phyloP scores from a whole-genome alignment of 2,113 vertebrate genomes.

The Uria aalge region DNA sequence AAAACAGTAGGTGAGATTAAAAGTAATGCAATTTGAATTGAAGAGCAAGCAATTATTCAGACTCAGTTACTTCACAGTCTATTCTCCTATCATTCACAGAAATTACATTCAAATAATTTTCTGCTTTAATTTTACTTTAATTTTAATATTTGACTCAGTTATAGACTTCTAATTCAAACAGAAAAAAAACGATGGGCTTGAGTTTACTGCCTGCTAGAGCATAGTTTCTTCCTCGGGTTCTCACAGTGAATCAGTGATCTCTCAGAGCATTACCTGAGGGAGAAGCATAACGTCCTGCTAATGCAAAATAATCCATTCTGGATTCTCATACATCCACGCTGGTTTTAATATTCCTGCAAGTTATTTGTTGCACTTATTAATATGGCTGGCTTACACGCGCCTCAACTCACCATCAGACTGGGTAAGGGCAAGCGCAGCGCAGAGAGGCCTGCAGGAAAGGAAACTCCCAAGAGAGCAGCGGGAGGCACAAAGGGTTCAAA shows the following conservation, averaged over 20 bases:
- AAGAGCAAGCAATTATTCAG: not conserved
- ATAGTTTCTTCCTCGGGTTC: accelerated
- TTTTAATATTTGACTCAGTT: not conserved
- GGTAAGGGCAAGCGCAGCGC: not conserved
- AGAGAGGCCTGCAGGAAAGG: not conserved
- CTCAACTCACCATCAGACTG: not conserved
- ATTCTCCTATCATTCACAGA: not conserved
- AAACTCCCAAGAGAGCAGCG: not conserved
- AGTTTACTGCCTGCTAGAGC: not conserved
- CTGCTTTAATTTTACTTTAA: not conserved
- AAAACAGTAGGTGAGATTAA: not conserved
- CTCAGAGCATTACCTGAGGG: not conserved
- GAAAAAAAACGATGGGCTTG: not conserved
- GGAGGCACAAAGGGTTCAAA: not conserved
- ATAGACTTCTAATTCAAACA: not conserved
- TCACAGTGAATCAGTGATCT: not conserved
- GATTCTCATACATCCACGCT: not conserved
- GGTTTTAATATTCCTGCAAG: not conserved
- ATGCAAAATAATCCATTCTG: not conserved
- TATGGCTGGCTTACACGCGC: not conserved
- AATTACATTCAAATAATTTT: not conserved
- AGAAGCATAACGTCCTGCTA: not conserved
- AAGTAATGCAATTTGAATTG: not conserved
- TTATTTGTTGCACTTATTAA: not conserved
- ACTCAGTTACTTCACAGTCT: not conserved